These are phyloP conservation scores for Chesias legatella DNA, from an alignment of 2,888 invertebrate genomes.

Conservation along the genomic window DNA sequence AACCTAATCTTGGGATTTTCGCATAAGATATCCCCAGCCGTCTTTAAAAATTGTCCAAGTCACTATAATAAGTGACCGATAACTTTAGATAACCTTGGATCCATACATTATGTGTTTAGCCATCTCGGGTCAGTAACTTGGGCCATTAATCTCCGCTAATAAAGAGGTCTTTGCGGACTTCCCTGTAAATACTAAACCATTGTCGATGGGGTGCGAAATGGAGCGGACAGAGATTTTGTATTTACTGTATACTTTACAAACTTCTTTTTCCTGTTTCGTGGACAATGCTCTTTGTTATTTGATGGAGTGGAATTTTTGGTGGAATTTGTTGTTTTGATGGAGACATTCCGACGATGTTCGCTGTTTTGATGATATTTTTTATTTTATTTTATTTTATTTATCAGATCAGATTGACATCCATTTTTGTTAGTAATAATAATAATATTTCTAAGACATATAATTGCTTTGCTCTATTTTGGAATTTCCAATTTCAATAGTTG, in stretches of 20 bases:
- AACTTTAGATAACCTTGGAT: constrained; percentile 4
- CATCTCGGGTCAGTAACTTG: constrained; percentile 26
- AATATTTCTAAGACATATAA: too few species aligned
- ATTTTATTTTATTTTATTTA: too few species aligned
- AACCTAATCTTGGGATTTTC: too few species aligned
- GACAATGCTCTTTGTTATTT: not conserved
- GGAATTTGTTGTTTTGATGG: too few species aligned
- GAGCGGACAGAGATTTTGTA: constrained; percentile 15
- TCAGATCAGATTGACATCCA: too few species aligned
- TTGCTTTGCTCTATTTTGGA: too few species aligned
- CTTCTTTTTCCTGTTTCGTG: constrained; percentile 10
- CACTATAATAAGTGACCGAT: constrained; percentile 8
- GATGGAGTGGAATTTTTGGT: not conserved
- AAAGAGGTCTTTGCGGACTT: constrained; percentile 29
- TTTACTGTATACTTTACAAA: constrained; percentile 16
- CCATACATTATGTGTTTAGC: constrained; percentile 25
- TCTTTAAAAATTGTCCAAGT: too few species aligned
- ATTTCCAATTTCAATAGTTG: too few species aligned
- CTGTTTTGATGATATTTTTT: too few species aligned
- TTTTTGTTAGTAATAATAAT: too few species aligned
- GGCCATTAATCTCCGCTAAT: constrained; percentile 30
- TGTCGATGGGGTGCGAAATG: constrained; percentile 26
- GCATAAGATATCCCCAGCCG: too few species aligned
- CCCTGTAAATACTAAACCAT: constrained; percentile 5
- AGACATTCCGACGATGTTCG: too few species aligned